A percentile compares a stretch with the other conserved stretches of the same genome.
Conservation (phyloP, 2,888 invertebrate species). For the Thalpophila matura region DNA sequence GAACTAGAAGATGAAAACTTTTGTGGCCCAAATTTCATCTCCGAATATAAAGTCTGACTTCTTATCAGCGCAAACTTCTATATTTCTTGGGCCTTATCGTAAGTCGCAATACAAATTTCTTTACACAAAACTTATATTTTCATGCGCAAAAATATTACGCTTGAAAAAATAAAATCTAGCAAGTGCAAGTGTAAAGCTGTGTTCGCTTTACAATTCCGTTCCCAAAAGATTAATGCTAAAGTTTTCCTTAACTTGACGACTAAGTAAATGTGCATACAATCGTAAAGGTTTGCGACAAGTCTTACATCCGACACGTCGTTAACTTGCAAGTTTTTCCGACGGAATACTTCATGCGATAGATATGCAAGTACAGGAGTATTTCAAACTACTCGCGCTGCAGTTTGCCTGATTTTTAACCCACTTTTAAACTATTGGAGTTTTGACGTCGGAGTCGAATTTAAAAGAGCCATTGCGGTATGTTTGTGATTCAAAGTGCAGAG, state of each 20-base stretch:
- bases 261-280: constrained; percentile 56
- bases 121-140: constrained; percentile 24
- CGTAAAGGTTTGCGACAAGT: constrained; percentile 43
- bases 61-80: constrained; percentile 42
- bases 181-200: constrained; percentile 37
- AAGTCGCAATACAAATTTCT: constrained; percentile 25
- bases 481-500: constrained; percentile 38
- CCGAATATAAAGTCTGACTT: constrained; percentile 31
- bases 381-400: constrained; percentile 38
- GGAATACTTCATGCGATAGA: constrained; percentile 51
- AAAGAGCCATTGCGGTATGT: constrained; percentile 46
- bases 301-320: constrained; percentile 35
- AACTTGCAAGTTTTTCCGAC: constrained; percentile 52
- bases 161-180: constrained; percentile 14
- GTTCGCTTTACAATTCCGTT: constrained; percentile 43
- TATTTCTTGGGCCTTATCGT: constrained; percentile 26
- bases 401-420: constrained; percentile 53
- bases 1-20: constrained; percentile 40
- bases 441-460: constrained; percentile 50
- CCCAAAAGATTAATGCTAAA: constrained; percentile 46
- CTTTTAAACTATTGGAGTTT: constrained; percentile 59
- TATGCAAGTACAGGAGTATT: constrained; percentile 46
- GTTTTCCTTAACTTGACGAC: constrained; percentile 46
- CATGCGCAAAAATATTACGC: constrained; percentile 11
- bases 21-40: constrained; percentile 33